Conservation (phyloP, 2,797 vertebrate species). For the Columba guinea region DNA sequence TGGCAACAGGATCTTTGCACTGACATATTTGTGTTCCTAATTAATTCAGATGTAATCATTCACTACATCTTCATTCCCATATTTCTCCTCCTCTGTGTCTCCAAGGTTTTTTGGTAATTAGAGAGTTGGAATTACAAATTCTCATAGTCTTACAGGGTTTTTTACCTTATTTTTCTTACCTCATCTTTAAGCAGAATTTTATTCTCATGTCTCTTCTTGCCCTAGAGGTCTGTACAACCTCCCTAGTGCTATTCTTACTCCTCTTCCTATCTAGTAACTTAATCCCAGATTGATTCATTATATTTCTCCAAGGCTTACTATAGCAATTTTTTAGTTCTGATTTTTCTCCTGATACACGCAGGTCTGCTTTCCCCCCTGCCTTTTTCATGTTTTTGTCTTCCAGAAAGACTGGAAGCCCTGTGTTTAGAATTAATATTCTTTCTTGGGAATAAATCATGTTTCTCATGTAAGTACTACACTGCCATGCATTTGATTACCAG, state of each 20-base stretch:
- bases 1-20: not conserved
- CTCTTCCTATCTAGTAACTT: conserved; percentile 30
- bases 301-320: conserved; percentile 40
- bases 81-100: conserved; percentile 11
- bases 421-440: conserved; percentile 62
- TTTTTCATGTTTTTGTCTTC: conserved; percentile 47
- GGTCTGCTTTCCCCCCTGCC: not conserved
- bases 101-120: conserved; percentile 47
- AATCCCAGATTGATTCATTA: conserved; percentile 69
- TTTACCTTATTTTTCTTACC: conserved; percentile 22
- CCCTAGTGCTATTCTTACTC: conserved; percentile 29
- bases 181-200: conserved; percentile 55
- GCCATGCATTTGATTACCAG: conserved; percentile 61
- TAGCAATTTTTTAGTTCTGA: conserved; percentile 39
- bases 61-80: conserved; percentile 51
- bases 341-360: conserved; percentile 48
- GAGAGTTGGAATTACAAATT: conserved; percentile 1
- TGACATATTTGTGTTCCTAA: conserved; percentile 26
- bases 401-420: conserved; percentile 46
- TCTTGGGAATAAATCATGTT: conserved; percentile 59
- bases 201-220: conserved; percentile 49
- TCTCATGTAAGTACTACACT: conserved; percentile 47
- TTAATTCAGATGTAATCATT: conserved; percentile 52
- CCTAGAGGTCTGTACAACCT: conserved; percentile 32
- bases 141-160: not conserved